phyloP scores from a whole-genome alignment of 2,888 invertebrate species.

The Acrobasis consociella region DNA sequence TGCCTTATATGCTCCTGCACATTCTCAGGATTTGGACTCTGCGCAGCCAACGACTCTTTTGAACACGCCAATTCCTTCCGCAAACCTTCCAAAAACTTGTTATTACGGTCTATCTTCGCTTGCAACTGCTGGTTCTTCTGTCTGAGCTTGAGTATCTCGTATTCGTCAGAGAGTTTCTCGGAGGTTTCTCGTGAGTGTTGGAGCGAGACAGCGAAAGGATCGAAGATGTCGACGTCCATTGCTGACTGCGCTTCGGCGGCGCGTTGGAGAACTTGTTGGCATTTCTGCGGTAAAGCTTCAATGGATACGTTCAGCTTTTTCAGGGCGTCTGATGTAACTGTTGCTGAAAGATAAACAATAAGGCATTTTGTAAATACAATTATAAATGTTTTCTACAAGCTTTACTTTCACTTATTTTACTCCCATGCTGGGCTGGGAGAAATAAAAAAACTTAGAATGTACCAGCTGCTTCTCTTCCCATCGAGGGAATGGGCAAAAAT shows the following conservation, averaged over 20 bases:
- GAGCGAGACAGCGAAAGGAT: conserved; percentile 57
- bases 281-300: conserved; percentile 62
- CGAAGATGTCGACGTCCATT: conserved; percentile 50
- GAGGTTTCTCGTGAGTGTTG: conserved; percentile 50
- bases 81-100: conserved; percentile 53
- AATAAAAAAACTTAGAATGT: too few relatives aligned
- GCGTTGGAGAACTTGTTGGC: conserved; percentile 53
- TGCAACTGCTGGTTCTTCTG: conserved; percentile 64
- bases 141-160: conserved; percentile 61
- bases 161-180: conserved; percentile 59
- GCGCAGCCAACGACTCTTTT: conserved; percentile 46
- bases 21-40: conserved; percentile 60
- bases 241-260: conserved; percentile 45
- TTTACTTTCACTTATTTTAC: too few relatives aligned
- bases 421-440: too few relatives aligned
- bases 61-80: conserved; percentile 59
- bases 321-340: conserved; percentile 54
- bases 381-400: too few relatives aligned
- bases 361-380: too few relatives aligned
- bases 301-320: conserved; percentile 58
- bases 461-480: too few relatives aligned
- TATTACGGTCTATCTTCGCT: conserved; percentile 63
- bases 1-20: conserved; percentile 65
- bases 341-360: conserved; percentile 46
- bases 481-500: too few relatives aligned